phyloP scores from a whole-genome alignment of 2,888 invertebrate species.

The Iselma pallidipennis region DNA sequence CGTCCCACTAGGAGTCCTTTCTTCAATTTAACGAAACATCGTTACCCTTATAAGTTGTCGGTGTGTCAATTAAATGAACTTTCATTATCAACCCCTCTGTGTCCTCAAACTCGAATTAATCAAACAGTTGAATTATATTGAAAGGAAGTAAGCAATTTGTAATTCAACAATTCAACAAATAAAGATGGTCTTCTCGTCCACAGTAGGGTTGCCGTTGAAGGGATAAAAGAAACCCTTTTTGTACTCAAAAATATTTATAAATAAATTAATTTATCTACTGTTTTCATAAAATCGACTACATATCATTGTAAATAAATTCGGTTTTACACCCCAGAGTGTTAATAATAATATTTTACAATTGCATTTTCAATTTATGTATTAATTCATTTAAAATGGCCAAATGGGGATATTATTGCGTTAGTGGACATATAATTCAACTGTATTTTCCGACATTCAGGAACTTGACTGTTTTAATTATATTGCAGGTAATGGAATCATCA shows the following conservation, averaged over 20 bases:
- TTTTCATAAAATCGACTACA: conserved; percentile 2
- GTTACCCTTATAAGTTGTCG: conserved; percentile 23
- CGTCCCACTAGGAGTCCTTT: conserved; percentile 28
- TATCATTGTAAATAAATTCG: background rate
- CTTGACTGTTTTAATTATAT: conserved; percentile 20
- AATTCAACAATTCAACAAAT: conserved; percentile 18
- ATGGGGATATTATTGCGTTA: conserved; percentile 13
- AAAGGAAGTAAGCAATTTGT: conserved; percentile 21
- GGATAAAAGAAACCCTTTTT: too few species aligned
- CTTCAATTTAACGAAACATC: conserved; percentile 27
- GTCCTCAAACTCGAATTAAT: conserved; percentile 27
- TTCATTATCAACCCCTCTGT: conserved; percentile 8
- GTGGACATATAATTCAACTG: conserved; percentile 10
- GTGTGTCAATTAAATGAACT: conserved; percentile 28
- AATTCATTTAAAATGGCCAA: conserved; percentile 19
- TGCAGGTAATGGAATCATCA: conserved; percentile 23
- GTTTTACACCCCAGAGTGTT: conserved; percentile 5
- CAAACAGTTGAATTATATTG: conserved; percentile 19
- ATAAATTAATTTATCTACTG: conserved; percentile 2
- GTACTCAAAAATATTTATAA: too few species aligned
- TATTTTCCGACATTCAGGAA: conserved; percentile 17
- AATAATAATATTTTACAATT: conserved; percentile 15
- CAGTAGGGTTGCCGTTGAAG: too few species aligned
- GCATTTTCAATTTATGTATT: conserved; percentile 16
- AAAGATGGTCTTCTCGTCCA: too few species aligned